These are phyloP conservation scores for Platycheirus albimanus DNA, from an alignment of 2,888 invertebrate species.

Conservation along the genomic window DNA sequence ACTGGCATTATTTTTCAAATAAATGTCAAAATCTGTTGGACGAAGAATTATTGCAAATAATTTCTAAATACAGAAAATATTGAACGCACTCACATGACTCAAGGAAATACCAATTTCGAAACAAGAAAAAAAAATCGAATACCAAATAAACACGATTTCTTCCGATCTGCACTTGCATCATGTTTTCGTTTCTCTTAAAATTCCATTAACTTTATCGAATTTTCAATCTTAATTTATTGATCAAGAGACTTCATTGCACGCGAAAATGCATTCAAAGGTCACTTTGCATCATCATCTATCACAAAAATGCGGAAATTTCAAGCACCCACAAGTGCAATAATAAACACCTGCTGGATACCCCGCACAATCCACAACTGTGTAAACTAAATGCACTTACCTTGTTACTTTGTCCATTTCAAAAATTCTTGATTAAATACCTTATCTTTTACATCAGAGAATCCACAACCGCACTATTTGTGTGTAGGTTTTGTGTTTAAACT, in stretches of 20 bases:
- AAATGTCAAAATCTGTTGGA: no score
- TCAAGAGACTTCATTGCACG: neutral
- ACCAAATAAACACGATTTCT: no score
- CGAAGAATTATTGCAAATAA: no score
- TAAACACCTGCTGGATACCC: conserved; percentile 13
- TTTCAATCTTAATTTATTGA: neutral
- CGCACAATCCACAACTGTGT: no score
- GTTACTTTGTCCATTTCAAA: neutral
- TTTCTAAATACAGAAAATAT: no score
- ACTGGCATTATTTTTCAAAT: no score
- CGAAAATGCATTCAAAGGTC: conserved; percentile 3
- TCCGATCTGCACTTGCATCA: no score
- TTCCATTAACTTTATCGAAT: neutral
- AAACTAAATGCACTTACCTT: neutral
- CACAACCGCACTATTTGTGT: neutral
- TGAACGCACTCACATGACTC: no score
- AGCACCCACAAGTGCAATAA: neutral
- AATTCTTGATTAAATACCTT: neutral
- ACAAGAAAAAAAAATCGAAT: no score
- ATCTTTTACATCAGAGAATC: neutral
- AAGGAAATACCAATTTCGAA: no score
- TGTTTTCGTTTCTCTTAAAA: neutral
- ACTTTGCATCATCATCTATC: neutral
- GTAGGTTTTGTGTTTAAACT: neutral
- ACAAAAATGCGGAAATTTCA: conserved; percentile 18